Conservation (phyloP, 2,113 vertebrate genomes). For the Corythaixoides concolor region DNA sequence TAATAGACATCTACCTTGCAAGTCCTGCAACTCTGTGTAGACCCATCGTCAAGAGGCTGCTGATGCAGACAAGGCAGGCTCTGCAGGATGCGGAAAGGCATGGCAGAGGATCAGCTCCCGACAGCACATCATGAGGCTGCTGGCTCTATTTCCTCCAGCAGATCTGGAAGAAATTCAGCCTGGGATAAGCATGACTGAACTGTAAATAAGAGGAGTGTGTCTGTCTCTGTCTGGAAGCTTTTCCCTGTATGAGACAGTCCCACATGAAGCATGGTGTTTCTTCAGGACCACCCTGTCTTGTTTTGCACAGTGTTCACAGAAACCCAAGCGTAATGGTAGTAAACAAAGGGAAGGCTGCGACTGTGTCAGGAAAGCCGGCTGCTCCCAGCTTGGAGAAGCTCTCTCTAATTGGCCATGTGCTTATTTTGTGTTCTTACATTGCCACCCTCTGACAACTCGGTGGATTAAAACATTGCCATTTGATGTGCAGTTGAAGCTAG, state of each 20-base stretch:
- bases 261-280: neutral
- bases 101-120: neutral
- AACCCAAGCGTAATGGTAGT: neutral
- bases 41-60: accelerated
- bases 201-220: neutral
- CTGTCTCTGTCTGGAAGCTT: neutral
- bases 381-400: neutral
- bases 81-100: accelerated
- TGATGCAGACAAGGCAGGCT: accelerated
- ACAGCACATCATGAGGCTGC: neutral
- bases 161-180: neutral
- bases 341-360: neutral
- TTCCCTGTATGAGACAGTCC: neutral
- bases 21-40: neutral
- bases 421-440: slow-evolving; percentile 42
- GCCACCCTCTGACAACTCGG: slow-evolving; percentile 52
- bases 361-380: neutral
- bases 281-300: neutral
- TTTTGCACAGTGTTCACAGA: neutral
- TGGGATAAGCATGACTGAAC: neutral
- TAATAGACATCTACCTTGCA: too few species aligned
- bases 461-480: neutral
- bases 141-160: neutral
- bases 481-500: neutral
- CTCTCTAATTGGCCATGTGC: neutral